Percentiles rank a stretch among this genome's conserved stretches.
phyloP scores from a whole-genome alignment of 2,888 invertebrate species.

The Platycheirus albimanus region DNA sequence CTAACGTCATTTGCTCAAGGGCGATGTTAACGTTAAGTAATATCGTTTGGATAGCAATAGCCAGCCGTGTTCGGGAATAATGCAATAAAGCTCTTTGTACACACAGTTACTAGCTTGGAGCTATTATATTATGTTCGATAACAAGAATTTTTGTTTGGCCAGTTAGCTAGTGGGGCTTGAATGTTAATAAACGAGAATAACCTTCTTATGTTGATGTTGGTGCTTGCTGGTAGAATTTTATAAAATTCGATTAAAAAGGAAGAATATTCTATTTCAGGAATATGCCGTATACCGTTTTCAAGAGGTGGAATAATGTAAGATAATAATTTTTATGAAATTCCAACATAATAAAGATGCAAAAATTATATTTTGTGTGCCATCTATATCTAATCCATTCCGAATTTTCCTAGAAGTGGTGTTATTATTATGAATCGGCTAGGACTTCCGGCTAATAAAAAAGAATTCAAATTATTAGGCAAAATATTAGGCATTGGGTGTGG shows the following conservation, averaged over 20 bases:
- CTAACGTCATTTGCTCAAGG: conserved; percentile 69
- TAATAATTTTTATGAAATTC: too few relatives aligned
- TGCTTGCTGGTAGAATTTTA: background rate
- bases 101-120: conserved; percentile 35
- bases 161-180: conserved; percentile 7
- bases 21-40: conserved; percentile 70
- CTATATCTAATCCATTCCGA: too few relatives aligned
- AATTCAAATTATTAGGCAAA: too few relatives aligned
- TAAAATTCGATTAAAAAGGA: background rate
- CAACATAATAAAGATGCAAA: too few relatives aligned
- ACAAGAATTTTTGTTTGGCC: conserved; percentile 6
- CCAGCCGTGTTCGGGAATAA: conserved; percentile 55
- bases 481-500: too few relatives aligned
- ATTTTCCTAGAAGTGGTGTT: too few relatives aligned
- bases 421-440: too few relatives aligned
- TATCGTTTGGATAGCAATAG: conserved; percentile 66
- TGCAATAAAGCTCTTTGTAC: conserved; percentile 63
- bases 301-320: too few relatives aligned
- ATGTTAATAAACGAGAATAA: conserved; percentile 38
- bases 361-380: too few relatives aligned
- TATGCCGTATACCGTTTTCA: background rate
- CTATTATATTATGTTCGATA: conserved; percentile 45
- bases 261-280: background rate
- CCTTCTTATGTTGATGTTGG: background rate
- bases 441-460: too few relatives aligned